These are phyloP conservation scores for Mystacornis crossleyi DNA, from an alignment of 2,113 vertebrate species.

Conservation along the genomic window DNA sequence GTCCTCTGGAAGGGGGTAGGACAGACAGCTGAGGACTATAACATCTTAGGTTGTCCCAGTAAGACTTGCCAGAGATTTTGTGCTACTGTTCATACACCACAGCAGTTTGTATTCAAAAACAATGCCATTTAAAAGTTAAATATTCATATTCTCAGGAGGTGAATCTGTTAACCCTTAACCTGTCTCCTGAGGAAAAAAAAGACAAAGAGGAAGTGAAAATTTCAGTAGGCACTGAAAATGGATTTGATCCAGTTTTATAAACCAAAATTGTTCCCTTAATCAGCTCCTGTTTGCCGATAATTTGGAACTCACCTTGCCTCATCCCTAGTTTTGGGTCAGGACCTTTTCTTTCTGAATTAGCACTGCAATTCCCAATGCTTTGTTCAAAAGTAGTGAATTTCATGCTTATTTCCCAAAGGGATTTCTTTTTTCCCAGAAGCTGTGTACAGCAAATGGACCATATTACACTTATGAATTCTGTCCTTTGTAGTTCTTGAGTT, in stretches of 20 bases:
- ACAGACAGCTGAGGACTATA: not conserved
- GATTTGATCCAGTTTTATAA: not conserved
- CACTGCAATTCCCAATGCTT: not conserved
- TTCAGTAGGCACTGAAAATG: not conserved
- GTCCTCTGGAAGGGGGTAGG: not conserved
- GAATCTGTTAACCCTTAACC: not conserved
- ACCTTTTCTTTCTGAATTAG: not conserved
- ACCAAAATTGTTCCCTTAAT: not conserved
- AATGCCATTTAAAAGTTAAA: not conserved
- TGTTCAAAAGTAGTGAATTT: not conserved
- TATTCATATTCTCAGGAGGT: not conserved
- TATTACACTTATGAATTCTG: conserved; percentile 48
- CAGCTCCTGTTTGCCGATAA: not conserved
- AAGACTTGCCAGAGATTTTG: not conserved
- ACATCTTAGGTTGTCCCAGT: not conserved
- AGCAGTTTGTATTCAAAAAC: not conserved
- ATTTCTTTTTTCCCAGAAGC: not conserved
- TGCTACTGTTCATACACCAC: not conserved
- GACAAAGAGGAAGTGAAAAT: not conserved
- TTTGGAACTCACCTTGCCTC: not conserved
- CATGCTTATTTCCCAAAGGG: conserved; percentile 24
- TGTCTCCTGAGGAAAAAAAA: not conserved
- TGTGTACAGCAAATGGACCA: conserved; percentile 52
- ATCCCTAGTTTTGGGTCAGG: not conserved
- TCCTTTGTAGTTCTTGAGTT: not conserved